Base-by-base conservation (phyloP, 1,140 invertebrate genomes). In the Lepidurus apus region DNA sequence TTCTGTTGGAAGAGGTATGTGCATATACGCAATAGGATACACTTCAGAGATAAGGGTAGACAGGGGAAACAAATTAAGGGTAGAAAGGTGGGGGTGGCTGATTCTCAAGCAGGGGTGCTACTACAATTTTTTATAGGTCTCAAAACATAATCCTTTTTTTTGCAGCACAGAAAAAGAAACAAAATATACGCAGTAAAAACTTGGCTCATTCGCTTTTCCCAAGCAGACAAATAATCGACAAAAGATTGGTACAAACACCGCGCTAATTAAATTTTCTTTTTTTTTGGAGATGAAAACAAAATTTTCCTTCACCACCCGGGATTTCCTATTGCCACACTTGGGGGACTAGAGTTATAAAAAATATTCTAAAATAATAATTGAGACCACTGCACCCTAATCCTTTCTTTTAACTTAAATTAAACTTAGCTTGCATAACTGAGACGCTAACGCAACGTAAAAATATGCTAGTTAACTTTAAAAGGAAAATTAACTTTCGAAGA, bases 271-370 rank as follows among this genome's bases (percentile, higher is more conserved):
- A n/a, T 34, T 4, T 34, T 34, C 4, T 34, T 34, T 34, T 34
- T 34, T 34, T 34, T 65, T 65, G 53, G 53, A 65, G 53, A 13
- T 65, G 53, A 17, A 34, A 34, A 65, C n/a, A 65, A 65, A 65
- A 21, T 65, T 65, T 65, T 65, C n/a, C 53, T 65, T 65, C 53
- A 65, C 53, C 53, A 65, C 53, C 53, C 53, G 53, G 53, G 53
- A 17, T 47, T 65, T 65, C 9, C 53, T 65, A 65, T 65, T 65
- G 53, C 53, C 53, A 65, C 53, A 65, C 53, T 65, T 65, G 53
- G 53, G 26, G 53, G 53, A 65, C 53, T 65, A 65, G 53, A 65
- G 53, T 65, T 65, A 65, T 65, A 65, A 65, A 65, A 65, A 65
- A 65, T 65, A 65, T 65, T 17, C 53, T 65, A 65, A 65, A 65